Evolutionary conservation across 2,797 vertebrate genomes (phyloP).

Genomic region (Poecile montanus): DNA sequence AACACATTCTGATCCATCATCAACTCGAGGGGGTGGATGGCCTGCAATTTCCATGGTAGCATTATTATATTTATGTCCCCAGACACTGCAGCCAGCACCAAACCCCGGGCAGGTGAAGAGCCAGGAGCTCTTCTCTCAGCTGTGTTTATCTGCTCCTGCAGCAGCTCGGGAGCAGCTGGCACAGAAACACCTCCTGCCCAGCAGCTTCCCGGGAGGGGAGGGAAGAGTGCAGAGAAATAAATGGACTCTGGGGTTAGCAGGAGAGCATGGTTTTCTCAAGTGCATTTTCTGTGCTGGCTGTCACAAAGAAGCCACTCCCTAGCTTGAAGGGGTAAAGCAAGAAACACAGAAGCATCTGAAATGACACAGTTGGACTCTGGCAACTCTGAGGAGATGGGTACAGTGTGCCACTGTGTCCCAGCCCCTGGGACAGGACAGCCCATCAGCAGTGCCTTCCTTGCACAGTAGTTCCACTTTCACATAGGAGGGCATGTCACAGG

Average conservation of each 20-base stretch:
- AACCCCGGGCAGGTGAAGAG: background rate
- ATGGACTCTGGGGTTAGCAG: background rate
- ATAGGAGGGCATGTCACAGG: background rate
- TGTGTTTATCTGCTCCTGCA: background rate
- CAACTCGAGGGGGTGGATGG: accelerated
- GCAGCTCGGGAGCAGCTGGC: background rate
- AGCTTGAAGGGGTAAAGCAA: background rate
- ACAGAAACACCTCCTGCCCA: background rate
- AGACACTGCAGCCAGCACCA: background rate
- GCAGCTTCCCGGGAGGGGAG: background rate
- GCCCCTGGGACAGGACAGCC: background rate
- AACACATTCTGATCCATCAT: background rate
- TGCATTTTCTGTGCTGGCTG: background rate
- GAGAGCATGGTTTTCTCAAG: background rate
- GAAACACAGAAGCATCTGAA: background rate
- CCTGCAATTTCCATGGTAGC: background rate
- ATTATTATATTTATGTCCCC: background rate
- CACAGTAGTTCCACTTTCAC: background rate
- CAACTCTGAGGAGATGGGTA: background rate
- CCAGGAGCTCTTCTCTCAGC: background rate
- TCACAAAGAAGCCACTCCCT: background rate
- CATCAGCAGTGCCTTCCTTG: background rate
- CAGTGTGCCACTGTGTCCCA: background rate
- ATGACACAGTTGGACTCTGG: background rate
- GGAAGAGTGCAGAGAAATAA: background rate